Conservation (phyloP, 2,888 invertebrate species). For the Yponomeuta sedellus region DNA sequence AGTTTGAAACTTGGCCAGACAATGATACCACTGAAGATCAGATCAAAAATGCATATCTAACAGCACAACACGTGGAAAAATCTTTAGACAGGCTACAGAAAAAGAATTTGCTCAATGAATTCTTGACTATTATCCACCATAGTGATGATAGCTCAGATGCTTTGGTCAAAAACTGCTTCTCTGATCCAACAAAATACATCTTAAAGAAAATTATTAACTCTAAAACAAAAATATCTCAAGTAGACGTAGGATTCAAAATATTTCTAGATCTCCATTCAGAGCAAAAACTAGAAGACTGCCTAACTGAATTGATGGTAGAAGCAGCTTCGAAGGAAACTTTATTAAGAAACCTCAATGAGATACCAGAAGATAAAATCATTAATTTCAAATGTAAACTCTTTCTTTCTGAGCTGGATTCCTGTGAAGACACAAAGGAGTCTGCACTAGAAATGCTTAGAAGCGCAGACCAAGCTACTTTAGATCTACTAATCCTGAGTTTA, state of each 20-base stretch:
- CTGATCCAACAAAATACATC: conserved; percentile 54
- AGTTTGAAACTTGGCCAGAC: conserved; percentile 63
- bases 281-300: conserved; percentile 43
- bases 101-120: conserved; percentile 53
- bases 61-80: conserved; percentile 73
- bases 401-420: conserved; percentile 36
- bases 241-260: conserved; percentile 48
- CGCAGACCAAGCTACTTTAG: conserved; percentile 38
- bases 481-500: conserved; percentile 48
- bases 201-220: conserved; percentile 57
- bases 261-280: conserved; percentile 51
- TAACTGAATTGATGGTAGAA: conserved; percentile 55
- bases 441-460: conserved; percentile 37
- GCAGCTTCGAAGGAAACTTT: conserved; percentile 56
- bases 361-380: conserved; percentile 41
- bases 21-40: conserved; percentile 56
- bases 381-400: conserved; percentile 49
- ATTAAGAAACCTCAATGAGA: conserved; percentile 38
- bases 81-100: conserved; percentile 63
- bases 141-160: conserved; percentile 31
- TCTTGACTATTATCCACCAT: conserved; percentile 43
- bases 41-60: conserved; percentile 70
- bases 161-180: conserved; percentile 44
- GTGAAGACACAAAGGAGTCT: conserved; percentile 31
- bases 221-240: conserved; percentile 36